A percentile compares a stretch with the other conserved stretches of the same genome.
These are phyloP conservation scores for Tenthredo amoena DNA, from an alignment of 2,888 invertebrate species.

Conservation along the genomic window DNA sequence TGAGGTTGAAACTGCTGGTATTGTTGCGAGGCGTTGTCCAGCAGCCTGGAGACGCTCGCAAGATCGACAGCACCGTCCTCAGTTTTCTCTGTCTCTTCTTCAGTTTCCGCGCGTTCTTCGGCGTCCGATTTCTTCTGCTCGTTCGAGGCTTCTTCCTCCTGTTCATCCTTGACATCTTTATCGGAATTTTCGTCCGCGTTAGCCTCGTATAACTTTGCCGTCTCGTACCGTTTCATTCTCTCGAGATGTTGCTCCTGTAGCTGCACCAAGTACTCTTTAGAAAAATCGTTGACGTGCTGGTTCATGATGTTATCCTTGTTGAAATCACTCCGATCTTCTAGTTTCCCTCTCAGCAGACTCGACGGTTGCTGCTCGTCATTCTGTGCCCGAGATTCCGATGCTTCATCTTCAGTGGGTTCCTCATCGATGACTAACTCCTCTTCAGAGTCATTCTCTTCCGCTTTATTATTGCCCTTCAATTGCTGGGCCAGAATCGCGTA, in stretches of 20 bases:
- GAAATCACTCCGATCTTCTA: slow-evolving; percentile 64
- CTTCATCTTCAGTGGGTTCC: slow-evolving; percentile 79
- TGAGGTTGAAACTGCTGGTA: slow-evolving; percentile 75
- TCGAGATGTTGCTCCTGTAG: slow-evolving; percentile 66
- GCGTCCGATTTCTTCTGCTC: slow-evolving; percentile 64
- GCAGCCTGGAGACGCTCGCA: slow-evolving; percentile 87
- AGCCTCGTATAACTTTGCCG: slow-evolving; percentile 65
- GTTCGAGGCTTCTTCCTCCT: slow-evolving; percentile 65
- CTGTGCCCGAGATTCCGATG: slow-evolving; percentile 57
- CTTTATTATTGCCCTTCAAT: slow-evolving; percentile 79
- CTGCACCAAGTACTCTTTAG: slow-evolving; percentile 60
- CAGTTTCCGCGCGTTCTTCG: slow-evolving; percentile 40
- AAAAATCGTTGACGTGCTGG: slow-evolving; percentile 59
- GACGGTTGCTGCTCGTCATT: slow-evolving; percentile 64
- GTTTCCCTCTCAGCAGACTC: slow-evolving; percentile 71
- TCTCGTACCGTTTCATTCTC: slow-evolving; percentile 19
- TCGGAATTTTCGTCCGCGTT: slow-evolving; percentile 59
- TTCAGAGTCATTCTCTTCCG: slow-evolving; percentile 83
- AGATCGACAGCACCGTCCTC: slow-evolving; percentile 81
- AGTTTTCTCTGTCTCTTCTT: slow-evolving; percentile 75
- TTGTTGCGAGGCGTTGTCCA: slow-evolving; percentile 86
- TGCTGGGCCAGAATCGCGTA: slow-evolving; percentile 90
- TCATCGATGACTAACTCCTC: slow-evolving; percentile 86
- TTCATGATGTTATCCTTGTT: slow-evolving; percentile 62
- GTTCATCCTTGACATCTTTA: slow-evolving; percentile 65